phyloP scores from a whole-genome alignment of 2,113 vertebrate species.

The Gila orcuttii region DNA sequence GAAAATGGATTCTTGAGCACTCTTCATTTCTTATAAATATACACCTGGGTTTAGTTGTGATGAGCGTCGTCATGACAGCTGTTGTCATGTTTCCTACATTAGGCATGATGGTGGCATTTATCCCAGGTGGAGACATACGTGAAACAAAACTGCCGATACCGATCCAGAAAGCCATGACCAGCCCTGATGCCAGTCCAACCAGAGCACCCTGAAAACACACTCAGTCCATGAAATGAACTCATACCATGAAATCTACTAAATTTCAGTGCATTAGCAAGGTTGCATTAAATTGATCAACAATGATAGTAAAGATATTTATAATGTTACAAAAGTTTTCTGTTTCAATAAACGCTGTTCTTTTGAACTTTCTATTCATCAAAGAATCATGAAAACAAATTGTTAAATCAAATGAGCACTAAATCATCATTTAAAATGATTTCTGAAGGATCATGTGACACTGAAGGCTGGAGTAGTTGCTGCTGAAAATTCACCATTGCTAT shows the following conservation, averaged over 20 bases:
- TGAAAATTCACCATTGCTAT: background rate
- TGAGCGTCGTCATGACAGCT: conserved; percentile 65
- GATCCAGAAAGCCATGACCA: conserved; percentile 94
- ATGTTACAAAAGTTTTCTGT: no score
- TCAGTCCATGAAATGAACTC: background rate
- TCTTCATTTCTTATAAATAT: background rate
- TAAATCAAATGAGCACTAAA: background rate
- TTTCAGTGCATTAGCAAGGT: background rate
- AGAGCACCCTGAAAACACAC: conserved; percentile 81
- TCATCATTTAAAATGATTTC: background rate
- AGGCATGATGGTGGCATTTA: conserved; percentile 65
- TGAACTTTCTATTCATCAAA: no score
- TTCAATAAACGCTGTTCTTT: no score
- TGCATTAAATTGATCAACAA: background rate
- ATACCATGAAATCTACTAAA: background rate
- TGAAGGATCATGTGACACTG: background rate
- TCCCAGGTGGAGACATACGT: background rate
- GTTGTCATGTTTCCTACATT: conserved; percentile 73
- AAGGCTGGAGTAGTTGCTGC: background rate
- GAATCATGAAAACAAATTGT: no score
- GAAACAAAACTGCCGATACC: conserved; percentile 85
- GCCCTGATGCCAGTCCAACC: conserved; percentile 80
- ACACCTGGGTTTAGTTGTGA: conserved; percentile 71
- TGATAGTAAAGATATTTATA: no score
- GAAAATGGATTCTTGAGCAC: background rate